Evolutionary conservation across 1,140 invertebrate genomes (phyloP).

Genomic region (Aphaenogaster ashmeadi): DNA sequence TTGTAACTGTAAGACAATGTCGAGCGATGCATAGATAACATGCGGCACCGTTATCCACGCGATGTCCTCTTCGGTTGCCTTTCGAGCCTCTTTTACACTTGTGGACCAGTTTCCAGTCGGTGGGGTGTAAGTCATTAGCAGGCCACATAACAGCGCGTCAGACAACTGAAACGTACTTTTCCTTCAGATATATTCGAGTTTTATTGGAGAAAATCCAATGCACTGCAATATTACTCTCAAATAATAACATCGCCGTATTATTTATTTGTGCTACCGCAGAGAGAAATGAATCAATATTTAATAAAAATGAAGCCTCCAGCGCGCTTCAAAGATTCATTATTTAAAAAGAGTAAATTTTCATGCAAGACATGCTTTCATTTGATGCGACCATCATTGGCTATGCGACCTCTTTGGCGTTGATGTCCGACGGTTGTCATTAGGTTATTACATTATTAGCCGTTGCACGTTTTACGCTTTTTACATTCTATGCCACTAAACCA

Average conservation of each 20-base stretch:
- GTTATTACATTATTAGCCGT: conserved; percentile 50
- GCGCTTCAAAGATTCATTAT: background rate
- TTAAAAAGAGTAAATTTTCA: background rate
- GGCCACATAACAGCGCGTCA: background rate
- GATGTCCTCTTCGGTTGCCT: background rate
- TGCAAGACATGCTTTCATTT: background rate
- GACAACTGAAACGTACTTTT: conserved; percentile 8
- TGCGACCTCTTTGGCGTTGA: background rate
- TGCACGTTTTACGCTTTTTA: conserved; percentile 23
- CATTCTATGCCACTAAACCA: conserved; percentile 58
- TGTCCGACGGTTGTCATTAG: conserved; percentile 44
- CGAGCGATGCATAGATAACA: conserved; percentile 61
- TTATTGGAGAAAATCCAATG: background rate
- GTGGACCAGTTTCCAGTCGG: conserved; percentile 59
- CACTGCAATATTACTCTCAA: background rate
- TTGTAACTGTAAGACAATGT: conserved; percentile 68
- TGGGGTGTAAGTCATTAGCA: conserved; percentile 38
- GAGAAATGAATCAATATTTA: background rate
- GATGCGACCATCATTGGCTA: background rate
- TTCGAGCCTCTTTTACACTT: conserved; percentile 6
- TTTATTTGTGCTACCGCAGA: background rate
- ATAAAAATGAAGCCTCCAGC: background rate
- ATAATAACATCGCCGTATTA: background rate
- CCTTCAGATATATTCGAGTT: background rate
- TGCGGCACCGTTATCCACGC: conserved; percentile 65